Evolutionary conservation across 2,888 invertebrate genomes (phyloP).

Genomic region (Cryptops parisi): DNA sequence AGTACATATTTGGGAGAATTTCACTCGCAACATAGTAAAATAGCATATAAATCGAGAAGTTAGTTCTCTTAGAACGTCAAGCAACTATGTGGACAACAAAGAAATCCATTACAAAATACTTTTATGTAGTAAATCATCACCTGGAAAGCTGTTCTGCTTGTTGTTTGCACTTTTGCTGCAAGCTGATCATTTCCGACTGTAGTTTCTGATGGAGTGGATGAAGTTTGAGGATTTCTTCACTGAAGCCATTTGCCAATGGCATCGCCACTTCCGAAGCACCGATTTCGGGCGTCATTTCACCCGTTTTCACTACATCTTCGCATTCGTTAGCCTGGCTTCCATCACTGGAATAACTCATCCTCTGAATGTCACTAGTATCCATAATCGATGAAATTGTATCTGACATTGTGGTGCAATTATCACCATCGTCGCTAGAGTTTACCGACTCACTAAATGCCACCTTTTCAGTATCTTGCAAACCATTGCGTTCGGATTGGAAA

Average conservation of each 20-base stretch:
- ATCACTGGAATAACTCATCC: not conserved
- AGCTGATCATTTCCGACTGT: slow-evolving; percentile 7
- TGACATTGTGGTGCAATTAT: no score
- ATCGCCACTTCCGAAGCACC: not conserved
- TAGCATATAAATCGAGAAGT: no score
- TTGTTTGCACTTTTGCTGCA: slow-evolving; percentile 8
- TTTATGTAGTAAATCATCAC: slow-evolving; percentile 3
- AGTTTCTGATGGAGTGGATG: slow-evolving; percentile 11
- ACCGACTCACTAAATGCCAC: not conserved
- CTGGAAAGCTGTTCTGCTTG: slow-evolving; percentile 7
- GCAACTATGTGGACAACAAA: no score
- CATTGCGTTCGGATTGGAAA: no score
- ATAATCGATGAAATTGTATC: no score
- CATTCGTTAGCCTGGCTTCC: not conserved
- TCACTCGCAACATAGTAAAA: no score
- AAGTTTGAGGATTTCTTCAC: slow-evolving; percentile 7
- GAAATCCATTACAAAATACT: not conserved
- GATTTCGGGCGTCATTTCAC: not conserved
- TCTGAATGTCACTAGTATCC: no score
- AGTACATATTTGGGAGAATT: no score
- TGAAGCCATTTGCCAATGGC: slow-evolving; percentile 11
- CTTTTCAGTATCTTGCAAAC: no score
- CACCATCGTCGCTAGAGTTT: not conserved
- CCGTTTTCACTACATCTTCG: not conserved
- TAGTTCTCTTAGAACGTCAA: no score